A percentile compares a stretch with the other conserved stretches of the same genome.
These are phyloP conservation scores for Acropora tenuis DNA, from an alignment of 64 coral and sea anemone genomes.

Conservation along the genomic window DNA sequence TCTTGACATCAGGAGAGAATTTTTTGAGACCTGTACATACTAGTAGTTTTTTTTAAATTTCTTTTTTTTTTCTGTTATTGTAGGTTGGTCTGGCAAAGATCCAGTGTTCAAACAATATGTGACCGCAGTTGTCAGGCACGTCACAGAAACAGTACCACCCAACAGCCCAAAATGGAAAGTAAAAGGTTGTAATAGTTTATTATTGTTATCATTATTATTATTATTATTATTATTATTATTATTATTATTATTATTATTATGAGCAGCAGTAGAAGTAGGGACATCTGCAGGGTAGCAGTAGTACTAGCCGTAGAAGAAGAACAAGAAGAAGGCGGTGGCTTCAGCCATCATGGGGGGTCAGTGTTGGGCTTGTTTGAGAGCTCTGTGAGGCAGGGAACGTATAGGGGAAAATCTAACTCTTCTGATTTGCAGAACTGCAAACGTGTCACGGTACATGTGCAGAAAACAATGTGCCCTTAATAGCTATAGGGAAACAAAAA, in stretches of 20 bases:
- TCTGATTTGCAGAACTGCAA: background rate
- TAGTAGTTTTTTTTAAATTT: background rate
- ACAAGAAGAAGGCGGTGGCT: too few relatives aligned
- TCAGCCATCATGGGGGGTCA: background rate
- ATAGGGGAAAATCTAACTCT: too few relatives aligned
- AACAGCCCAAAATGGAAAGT: background rate
- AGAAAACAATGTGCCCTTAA: too few relatives aligned
- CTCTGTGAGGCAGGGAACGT: background rate
- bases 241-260: too few relatives aligned
- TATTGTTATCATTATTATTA: too few relatives aligned
- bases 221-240: too few relatives aligned
- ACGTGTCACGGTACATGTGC: background rate
- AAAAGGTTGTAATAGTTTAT: conserved; percentile 4
- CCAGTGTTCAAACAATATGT: conserved; percentile 51
- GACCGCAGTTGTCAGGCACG: conserved; percentile 43
- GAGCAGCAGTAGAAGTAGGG: too few relatives aligned
- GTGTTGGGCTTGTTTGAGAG: background rate
- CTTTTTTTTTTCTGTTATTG: background rate
- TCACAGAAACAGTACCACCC: conserved; percentile 27
- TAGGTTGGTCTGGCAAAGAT: conserved; percentile 32
- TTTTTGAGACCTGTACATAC: background rate
- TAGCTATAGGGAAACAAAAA: too few relatives aligned
- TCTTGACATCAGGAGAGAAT: background rate
- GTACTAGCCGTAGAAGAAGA: too few relatives aligned
- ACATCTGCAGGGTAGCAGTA: too few relatives aligned